Evolutionary conservation across 2,797 vertebrate species (phyloP).

Genomic region (Typhlichthys subterraneus): DNA sequence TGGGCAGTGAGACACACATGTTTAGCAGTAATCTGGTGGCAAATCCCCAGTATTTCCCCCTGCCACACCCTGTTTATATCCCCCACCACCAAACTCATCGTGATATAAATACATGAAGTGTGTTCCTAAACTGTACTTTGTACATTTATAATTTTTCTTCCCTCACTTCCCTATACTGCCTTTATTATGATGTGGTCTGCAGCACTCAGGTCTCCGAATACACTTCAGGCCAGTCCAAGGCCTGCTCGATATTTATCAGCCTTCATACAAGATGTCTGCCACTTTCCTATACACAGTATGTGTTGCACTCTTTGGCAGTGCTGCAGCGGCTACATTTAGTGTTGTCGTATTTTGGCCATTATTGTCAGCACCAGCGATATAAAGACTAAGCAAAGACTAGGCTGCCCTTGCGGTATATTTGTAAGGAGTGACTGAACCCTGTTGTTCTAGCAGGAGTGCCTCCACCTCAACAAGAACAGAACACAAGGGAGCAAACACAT

Average conservation of each 20-base stretch:
- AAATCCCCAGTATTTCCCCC: constrained; percentile 19
- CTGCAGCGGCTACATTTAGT: constrained; percentile 8
- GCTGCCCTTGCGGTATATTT: not conserved
- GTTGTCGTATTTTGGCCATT: constrained; percentile 21
- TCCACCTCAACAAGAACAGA: no score
- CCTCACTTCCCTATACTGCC: not conserved
- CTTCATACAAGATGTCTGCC: constrained; percentile 36
- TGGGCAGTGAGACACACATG: constrained; percentile 33
- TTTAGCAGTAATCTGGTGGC: constrained; percentile 70
- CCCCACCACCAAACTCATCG: not conserved
- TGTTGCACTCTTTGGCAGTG: constrained; percentile 14
- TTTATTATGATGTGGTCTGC: constrained; percentile 7
- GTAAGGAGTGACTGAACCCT: no score
- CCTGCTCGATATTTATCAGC: constrained; percentile 30
- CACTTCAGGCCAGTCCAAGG: constrained; percentile 34
- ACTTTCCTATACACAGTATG: constrained; percentile 19
- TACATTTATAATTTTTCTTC: not conserved
- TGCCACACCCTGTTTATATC: constrained; percentile 27
- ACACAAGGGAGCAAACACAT: no score
- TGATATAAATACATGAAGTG: no score
- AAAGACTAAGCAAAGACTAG: not conserved
- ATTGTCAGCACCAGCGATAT: constrained; percentile 16
- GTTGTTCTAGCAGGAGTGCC: no score
- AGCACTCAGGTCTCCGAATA: constrained; percentile 9
- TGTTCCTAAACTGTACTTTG: not conserved